Evolutionary conservation across 2,888 invertebrate genomes (phyloP), one percentile per base, ranked within the genome.

Genomic region (Lumbricus terrestris): DNA sequence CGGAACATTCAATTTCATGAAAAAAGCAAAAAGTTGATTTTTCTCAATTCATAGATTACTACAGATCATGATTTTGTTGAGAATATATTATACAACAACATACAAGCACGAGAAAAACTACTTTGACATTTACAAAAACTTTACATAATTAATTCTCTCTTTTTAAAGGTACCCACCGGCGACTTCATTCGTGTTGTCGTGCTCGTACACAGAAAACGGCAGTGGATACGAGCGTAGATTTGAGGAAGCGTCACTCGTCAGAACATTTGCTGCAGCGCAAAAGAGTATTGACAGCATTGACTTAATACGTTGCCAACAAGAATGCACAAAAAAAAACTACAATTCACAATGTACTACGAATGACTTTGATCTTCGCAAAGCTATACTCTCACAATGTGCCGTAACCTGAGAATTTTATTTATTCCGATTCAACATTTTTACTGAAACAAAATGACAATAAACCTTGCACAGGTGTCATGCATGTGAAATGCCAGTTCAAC

Each of bases 201-300:
- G 92, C 90, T 94, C 94, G 92, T 93, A 93, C 82, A 94, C 90
- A 34, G 94, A 93, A 33, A 94, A 92, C 18, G 94, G 94, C 90
- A 94, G 93, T 91, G 93, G 94, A 92, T 93, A 94, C 82, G 94
- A 93, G 40, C 94, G 93, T 89, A 94, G 92, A 90, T 93, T 93
- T 40, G 92, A 92, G 11, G 83, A 83, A 85, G 83, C 83, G 37
- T 37, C 89, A 18, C 37, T 54, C 47, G 54, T 69, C 47, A 90
- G 29, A 82, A 90, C 42, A 13, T 69, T 33, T 35, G 37, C 33
- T 35, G 47, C 88, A 38, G 33, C 88, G 40, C 18, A 47, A n/a
- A 88, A 20, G 5, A 40, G 13, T 23, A 37, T 85, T 33, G 37
- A 1, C 37, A 88, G 37, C 88, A 34, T 33, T 38, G 20, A 15